phyloP scores from a whole-genome alignment of 2,113 vertebrate species.

The Cromileptes altivelis region DNA sequence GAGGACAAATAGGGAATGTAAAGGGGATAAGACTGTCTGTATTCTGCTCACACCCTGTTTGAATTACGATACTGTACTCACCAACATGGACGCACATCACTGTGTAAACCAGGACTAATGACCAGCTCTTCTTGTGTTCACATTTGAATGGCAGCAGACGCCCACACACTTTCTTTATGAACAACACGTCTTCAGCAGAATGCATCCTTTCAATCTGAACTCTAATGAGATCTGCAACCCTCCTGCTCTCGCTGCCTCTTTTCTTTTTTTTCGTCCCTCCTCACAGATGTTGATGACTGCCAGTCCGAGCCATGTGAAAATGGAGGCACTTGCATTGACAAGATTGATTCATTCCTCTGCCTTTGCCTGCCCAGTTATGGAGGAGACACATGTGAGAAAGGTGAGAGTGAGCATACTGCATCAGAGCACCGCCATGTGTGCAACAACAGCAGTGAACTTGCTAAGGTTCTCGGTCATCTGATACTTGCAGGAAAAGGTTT shows the following conservation, averaged over 20 bases:
- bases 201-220: slow-evolving; percentile 40
- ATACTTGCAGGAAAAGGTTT: slow-evolving; percentile 6
- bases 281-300: slow-evolving; percentile 86
- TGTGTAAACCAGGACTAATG: slow-evolving; percentile 42
- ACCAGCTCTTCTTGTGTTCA: slow-evolving; percentile 35
- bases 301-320: slow-evolving; percentile 91
- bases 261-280: neutral
- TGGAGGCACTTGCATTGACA: slow-evolving; percentile 95
- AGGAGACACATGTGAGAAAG: slow-evolving; percentile 94
- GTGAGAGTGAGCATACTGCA: slow-evolving; percentile 76
- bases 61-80: slow-evolving; percentile 48
- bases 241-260: slow-evolving; percentile 13
- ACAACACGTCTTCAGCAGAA: slow-evolving; percentile 22
- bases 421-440: neutral
- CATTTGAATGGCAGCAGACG: slow-evolving; percentile 36
- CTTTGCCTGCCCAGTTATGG: slow-evolving; percentile 96
- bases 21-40: slow-evolving; percentile 17
- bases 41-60: slow-evolving; percentile 51
- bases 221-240: slow-evolving; percentile 43
- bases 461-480: slow-evolving; percentile 16
- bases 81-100: slow-evolving; percentile 33
- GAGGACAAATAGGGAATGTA: slow-evolving; percentile 36
- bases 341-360: slow-evolving; percentile 93
- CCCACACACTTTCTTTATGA: slow-evolving; percentile 12
- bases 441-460: neutral